Percentiles rank a stretch among this genome's conserved stretches.
Evolutionary conservation across 1,140 invertebrate species (phyloP).

Genomic region (Hyphantria cunea): DNA sequence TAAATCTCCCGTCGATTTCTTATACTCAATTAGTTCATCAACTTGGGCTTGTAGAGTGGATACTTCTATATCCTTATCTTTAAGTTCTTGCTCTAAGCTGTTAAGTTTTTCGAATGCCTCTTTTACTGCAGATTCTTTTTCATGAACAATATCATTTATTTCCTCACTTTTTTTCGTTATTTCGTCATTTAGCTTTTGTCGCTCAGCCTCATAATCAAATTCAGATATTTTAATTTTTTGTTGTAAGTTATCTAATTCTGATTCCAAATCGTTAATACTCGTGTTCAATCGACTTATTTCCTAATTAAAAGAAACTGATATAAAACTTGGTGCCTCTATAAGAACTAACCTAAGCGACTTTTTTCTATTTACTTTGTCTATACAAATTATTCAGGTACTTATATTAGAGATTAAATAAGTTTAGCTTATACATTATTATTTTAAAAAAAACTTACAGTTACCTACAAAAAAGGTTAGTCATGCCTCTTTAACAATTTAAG

Average conservation of each 20-base stretch:
- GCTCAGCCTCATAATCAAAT: constrained; percentile 43
- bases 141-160: constrained; percentile 39
- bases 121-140: constrained; percentile 55
- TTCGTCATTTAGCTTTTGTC: constrained; percentile 43
- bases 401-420: no score
- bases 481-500: no score
- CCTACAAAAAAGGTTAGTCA: no score
- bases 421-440: no score
- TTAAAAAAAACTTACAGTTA: no score
- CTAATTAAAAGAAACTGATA: constrained; percentile 48
- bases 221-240: constrained; percentile 49
- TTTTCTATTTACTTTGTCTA: no score
- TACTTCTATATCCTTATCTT: constrained; percentile 41
- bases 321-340: constrained; percentile 37
- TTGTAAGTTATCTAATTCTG: constrained; percentile 53
- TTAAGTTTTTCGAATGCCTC: constrained; percentile 46
- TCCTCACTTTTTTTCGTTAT: constrained; percentile 47
- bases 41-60: constrained; percentile 30
- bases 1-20: constrained; percentile 5
- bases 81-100: constrained; percentile 43
- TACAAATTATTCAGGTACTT: no score
- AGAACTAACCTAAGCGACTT: not conserved
- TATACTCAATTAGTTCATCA: constrained; percentile 20
- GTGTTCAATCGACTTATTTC: constrained; percentile 40
- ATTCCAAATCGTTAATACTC: constrained; percentile 49